Percentiles rank a stretch among this genome's conserved stretches.
Conservation (phyloP, 2,888 invertebrate species). For the Nycteola revayana region DNA sequence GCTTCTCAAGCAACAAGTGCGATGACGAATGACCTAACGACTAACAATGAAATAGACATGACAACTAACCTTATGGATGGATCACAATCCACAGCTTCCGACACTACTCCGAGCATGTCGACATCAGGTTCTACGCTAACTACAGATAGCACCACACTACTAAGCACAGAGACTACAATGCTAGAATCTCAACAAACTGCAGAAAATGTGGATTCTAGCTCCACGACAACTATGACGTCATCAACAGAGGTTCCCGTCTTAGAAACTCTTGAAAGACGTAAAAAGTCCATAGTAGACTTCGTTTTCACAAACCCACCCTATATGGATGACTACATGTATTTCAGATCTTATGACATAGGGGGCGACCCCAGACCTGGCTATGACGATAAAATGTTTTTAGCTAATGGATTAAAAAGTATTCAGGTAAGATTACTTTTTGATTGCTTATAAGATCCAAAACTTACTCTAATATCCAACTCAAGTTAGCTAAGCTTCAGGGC, state of each 20-base stretch:
- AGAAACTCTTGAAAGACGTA: conserved; percentile 62
- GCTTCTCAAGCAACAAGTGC: conserved; percentile 35
- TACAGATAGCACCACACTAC: conserved; percentile 15
- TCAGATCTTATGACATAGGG: conserved; percentile 63
- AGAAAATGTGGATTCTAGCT: conserved; percentile 24
- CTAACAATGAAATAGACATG: conserved; percentile 43
- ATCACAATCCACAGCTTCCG: conserved; percentile 4
- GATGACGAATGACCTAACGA: conserved; percentile 40
- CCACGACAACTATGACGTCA: conserved; percentile 29
- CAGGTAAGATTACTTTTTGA: conserved; percentile 65
- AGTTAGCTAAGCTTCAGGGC: too few relatives aligned
- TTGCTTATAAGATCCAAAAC: too few relatives aligned
- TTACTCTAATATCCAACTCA: too few relatives aligned
- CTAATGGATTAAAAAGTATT: conserved; percentile 66
- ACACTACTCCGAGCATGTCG: conserved; percentile 11
- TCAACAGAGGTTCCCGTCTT: conserved; percentile 39
- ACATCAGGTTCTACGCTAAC: conserved; percentile 14
- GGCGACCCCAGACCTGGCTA: conserved; percentile 44
- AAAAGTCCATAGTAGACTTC: conserved; percentile 70
- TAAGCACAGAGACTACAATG: conserved; percentile 13
- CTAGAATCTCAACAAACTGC: conserved; percentile 22
- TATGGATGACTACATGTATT: conserved; percentile 58
- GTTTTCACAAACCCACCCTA: conserved; percentile 66
- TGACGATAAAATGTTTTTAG: conserved; percentile 62
- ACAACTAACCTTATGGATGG: conserved; percentile 28